Evolutionary conservation across 2,113 vertebrate species (phyloP), one percentile per base, ranked within the genome.

Genomic region (Thunnus thynnus): DNA sequence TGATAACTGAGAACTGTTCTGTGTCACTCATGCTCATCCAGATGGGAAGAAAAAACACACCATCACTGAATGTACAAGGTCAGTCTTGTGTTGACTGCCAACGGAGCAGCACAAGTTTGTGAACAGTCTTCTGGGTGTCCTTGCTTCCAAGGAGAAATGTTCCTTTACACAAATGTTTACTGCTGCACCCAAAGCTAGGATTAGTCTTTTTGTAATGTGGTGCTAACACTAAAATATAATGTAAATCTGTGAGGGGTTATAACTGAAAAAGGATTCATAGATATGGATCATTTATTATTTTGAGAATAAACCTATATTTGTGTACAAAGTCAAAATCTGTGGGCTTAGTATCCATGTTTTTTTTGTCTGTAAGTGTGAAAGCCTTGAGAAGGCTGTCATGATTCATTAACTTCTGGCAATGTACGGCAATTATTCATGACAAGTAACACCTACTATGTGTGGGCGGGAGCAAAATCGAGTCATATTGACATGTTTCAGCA

Each of bases 401-500:
- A 93, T 90, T 91, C 91, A 89, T 61, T 72, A 82, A 75, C 67
- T 84, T 76, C 72, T 88, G 84, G 58, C 70, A 62, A 68, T 71
- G 20, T 57, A 64, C 82, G 74, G 66, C 56, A 73, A 90, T 86
- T 86, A 84, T 89, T 85, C 89, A 84, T 88, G 76, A 82, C 70
- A 84, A 77, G 57, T 89, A 89, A 84, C 90, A 86, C 78, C 71
- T 79, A 74, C 84, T 14, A 1, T 69, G 83, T 86, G 92, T 90
- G 83, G 89, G 92, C 72, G 88, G 75, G 60, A 88, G 78, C 57
- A 41, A 61, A 58, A 47, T 5, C 8, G 8, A 85, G 77, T 89
- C 88, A 88, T 32, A 51, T 68, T 84, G 82, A 87, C 92, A 91
- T 89, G 91, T 90, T 86, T 70, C 71, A 73, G 47, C 92, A 87